Conservation (phyloP, 1,140 invertebrate genomes). For the Nylanderia fulva region DNA sequence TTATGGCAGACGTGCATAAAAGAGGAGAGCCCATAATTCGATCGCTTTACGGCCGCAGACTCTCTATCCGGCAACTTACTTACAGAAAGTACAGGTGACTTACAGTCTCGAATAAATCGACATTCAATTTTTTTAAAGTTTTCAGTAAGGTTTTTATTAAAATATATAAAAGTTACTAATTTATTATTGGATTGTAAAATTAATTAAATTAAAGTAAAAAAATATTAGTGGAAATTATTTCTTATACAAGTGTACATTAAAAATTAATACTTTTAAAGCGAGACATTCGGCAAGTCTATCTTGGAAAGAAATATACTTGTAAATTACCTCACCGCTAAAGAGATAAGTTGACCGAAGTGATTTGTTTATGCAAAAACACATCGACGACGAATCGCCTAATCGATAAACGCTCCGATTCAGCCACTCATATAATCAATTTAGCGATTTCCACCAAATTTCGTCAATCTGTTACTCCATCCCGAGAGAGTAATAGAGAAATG, state of each 20-base stretch:
- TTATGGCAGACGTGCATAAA: conserved; percentile 23
- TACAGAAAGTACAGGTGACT: neutral
- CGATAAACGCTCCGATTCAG: conserved; percentile 14
- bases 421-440: conserved; percentile 38
- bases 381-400: conserved; percentile 14
- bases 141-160: neutral
- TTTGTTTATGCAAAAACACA: conserved; percentile 24
- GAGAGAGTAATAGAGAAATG: neutral
- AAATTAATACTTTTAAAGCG: neutral
- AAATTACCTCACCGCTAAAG: neutral
- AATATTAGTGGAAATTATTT: neutral
- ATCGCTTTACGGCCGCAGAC: conserved; percentile 27
- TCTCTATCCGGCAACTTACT: conserved; percentile 2
- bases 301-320: neutral
- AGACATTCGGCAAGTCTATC: too few relatives aligned
- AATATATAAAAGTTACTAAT: neutral
- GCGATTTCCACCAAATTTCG: conserved; percentile 42
- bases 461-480: conserved; percentile 32
- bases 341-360: neutral
- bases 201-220: neutral
- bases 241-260: neutral
- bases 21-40: conserved; percentile 15
- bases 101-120: conserved; percentile 8
- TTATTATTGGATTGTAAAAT: neutral
- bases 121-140: neutral